Conservation (phyloP, 2,113 vertebrate genomes). For the Leiothrix lutea region DNA sequence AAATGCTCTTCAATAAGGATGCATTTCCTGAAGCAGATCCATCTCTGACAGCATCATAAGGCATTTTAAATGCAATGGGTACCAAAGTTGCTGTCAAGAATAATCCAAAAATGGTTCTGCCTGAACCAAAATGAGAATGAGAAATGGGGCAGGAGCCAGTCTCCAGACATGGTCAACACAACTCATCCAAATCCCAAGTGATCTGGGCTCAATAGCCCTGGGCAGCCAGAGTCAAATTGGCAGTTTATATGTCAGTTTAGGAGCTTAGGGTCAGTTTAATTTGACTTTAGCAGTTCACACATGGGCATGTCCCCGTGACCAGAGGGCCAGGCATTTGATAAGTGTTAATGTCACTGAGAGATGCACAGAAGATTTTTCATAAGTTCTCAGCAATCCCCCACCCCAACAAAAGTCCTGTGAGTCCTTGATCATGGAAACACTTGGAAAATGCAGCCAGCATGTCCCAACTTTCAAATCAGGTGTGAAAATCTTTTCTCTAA, state of each 20-base stretch:
- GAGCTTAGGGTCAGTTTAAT: background rate
- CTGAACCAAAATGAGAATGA: background rate
- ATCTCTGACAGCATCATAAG: background rate
- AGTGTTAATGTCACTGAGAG: background rate
- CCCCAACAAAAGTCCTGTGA: background rate
- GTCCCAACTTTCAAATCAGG: background rate
- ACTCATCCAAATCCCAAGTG: background rate
- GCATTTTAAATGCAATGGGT: background rate
- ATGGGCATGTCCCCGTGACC: background rate
- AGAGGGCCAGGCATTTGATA: background rate
- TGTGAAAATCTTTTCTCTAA: background rate
- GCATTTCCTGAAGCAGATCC: background rate
- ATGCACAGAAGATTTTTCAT: background rate
- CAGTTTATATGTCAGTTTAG: background rate
- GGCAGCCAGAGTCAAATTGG: fast-evolving
- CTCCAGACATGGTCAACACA: fast-evolving
- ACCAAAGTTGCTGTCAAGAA: background rate
- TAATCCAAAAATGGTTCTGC: background rate
- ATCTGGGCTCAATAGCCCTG: background rate
- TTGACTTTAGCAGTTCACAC: background rate
- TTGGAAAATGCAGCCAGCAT: background rate
- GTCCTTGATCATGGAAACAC: background rate
- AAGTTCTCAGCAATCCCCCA: background rate
- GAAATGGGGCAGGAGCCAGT: background rate
- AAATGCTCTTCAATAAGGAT: background rate